Evolutionary conservation across 2,797 vertebrate genomes (phyloP), one percentile per base, ranked within the genome.

Genomic region (Dicrostonyx torquatus): DNA sequence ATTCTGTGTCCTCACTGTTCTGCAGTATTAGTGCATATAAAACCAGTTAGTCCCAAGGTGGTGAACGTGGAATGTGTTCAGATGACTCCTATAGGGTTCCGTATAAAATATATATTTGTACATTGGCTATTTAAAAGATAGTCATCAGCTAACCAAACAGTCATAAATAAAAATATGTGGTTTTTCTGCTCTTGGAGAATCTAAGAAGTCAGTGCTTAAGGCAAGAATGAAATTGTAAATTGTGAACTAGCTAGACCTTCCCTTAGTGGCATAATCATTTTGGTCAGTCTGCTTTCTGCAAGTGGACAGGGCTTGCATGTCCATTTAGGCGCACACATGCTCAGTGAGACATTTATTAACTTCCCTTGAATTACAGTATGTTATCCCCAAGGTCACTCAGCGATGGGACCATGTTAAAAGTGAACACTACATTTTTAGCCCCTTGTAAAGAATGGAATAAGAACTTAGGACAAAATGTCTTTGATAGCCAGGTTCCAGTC

Each of bases 331-430:
- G 8, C 1, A 0, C n/a, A 34, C 31, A 24, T 68, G 29, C 29
- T 70, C n/a, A 85, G 43, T 10, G 90, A 53, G 34, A n/a, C 64
- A 80, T 95, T 84, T 94, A 90, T 86, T 92, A 95, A 91, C 37
- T 87, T 93, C 55, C 66, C 22, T 72, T 60, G 37, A 87, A 75
- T 86, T 82, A 43, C 9, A 75, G 37, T 18, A n/a, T 77, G 29
- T 64, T 43, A 43, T 48, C 68, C 68, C 80, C 60, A 76, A 66
- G 72, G 60, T 93, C n/a, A 53, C 50, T 76, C 15, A 43, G 3
- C 29, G 40, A 91, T 50, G 22, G n/a, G 50, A 77, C 91, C 45
- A 0, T 77, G 31, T 68, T 90, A 60, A 87, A 93, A 86, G 80
- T 79, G 68, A 14, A 43, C 60, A 45, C 58, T 83, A 22, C 82